phyloP scores from a whole-genome alignment of 2,797 vertebrate genomes.

The Takifugu ocellatus region DNA sequence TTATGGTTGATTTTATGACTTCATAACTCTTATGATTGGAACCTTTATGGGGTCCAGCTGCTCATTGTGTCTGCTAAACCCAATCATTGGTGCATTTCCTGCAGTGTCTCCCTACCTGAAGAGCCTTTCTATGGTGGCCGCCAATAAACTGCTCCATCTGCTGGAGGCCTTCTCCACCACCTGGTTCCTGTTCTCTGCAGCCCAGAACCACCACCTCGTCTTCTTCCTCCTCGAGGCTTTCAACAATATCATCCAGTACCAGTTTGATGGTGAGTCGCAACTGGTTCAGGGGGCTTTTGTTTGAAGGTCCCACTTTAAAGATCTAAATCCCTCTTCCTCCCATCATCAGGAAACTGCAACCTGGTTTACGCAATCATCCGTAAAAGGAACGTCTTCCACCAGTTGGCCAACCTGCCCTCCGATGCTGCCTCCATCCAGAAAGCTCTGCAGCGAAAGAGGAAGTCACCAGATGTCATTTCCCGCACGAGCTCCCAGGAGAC shows the following conservation, averaged over 20 bases:
- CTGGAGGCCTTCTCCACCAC: conserved; percentile 96
- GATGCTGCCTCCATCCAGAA: conserved; percentile 88
- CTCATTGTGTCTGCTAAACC: not conserved
- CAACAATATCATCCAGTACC: conserved; percentile 99
- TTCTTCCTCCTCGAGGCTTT: conserved; percentile 97
- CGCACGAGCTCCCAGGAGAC: conserved; percentile 92
- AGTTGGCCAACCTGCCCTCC: conserved; percentile 90
- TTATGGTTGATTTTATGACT: too few relatives aligned
- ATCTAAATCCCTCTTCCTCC: not conserved
- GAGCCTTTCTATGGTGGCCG: conserved; percentile 96
- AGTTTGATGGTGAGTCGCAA: conserved; percentile 88
- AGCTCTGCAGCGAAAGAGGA: conserved; percentile 88
- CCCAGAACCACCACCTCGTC: conserved; percentile 96
- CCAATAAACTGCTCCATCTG: conserved; percentile 95
- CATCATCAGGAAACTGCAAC: conserved; percentile 76
- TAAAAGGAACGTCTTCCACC: conserved; percentile 93
- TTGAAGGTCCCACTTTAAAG: not conserved
- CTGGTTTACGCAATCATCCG: conserved; percentile 98
- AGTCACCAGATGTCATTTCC: conserved; percentile 83
- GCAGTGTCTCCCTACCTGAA: conserved; percentile 97
- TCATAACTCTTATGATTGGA: too few relatives aligned
- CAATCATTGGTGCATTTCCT: not conserved
- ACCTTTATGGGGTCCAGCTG: too few relatives aligned
- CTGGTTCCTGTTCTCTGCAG: conserved; percentile 93
- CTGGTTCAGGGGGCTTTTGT: not conserved